phyloP scores from a whole-genome alignment of 2,113 vertebrate species.

The Jacana jacana region DNA sequence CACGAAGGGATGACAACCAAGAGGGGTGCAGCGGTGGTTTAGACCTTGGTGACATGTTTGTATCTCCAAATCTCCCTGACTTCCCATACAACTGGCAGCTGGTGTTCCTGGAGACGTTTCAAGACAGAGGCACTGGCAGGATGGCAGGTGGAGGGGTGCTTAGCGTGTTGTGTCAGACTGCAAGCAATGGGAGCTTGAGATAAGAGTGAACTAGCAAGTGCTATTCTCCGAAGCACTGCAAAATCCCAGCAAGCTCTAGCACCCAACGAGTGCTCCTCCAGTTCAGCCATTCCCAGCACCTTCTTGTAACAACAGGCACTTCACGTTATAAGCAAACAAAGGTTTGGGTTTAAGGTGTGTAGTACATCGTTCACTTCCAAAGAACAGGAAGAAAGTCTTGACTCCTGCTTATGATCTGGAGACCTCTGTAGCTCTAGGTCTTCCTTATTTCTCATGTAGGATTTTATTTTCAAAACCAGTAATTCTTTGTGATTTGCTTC shows the following conservation, averaged over 20 bases:
- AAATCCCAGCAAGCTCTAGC: not conserved
- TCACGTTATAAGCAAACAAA: not conserved
- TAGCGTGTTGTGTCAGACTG: not conserved
- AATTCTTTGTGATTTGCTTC: not conserved
- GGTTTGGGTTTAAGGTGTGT: not conserved
- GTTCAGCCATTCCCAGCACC: not conserved
- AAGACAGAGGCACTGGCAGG: not conserved
- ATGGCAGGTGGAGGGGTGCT: not conserved
- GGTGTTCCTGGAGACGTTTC: not conserved
- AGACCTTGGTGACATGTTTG: not conserved
- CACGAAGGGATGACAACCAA: not conserved
- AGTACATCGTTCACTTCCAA: not conserved
- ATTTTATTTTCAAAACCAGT: not conserved
- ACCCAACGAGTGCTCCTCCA: not conserved
- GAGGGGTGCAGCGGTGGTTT: constrained; percentile 29
- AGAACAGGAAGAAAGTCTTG: not conserved
- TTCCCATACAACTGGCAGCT: not conserved
- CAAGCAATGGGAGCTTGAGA: not conserved
- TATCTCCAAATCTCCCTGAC: not conserved
- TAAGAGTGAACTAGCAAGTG: not conserved
- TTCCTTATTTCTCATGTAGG: not conserved
- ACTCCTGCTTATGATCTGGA: not conserved
- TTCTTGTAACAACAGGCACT: not conserved
- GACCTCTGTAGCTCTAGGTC: not conserved
- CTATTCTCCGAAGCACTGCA: not conserved